Conservation (phyloP, 2,113 vertebrate genomes). For the Aramus guarauna region DNA sequence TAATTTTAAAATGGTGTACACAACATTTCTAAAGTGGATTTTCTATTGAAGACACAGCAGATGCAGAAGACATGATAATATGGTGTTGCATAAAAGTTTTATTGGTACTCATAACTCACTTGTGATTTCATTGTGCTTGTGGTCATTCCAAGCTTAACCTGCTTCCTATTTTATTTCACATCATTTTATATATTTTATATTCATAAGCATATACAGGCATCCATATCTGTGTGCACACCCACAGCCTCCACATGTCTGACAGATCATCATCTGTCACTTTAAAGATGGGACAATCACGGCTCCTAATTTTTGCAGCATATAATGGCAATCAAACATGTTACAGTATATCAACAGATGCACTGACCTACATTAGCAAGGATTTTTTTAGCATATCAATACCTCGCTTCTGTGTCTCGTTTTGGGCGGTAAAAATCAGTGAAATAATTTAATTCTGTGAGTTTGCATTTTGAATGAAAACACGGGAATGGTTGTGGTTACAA, state of each 20-base stretch:
- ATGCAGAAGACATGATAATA: conserved; percentile 44
- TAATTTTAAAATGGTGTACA: conserved; percentile 21
- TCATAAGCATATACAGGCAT: neutral
- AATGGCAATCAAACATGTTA: neutral
- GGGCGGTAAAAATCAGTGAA: neutral
- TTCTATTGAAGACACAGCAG: conserved; percentile 25
- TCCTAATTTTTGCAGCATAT: neutral
- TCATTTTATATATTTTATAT: neutral
- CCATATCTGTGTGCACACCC: neutral
- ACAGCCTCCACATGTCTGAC: neutral
- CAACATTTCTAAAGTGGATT: conserved; percentile 41
- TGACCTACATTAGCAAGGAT: neutral
- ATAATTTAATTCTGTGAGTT: neutral
- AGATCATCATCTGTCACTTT: neutral
- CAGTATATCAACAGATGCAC: neutral
- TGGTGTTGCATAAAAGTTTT: conserved; percentile 55
- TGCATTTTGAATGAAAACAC: neutral
- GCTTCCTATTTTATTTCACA: conserved; percentile 18
- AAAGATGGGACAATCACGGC: neutral
- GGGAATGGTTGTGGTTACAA: neutral
- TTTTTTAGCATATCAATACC: neutral
- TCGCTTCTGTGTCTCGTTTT: neutral
- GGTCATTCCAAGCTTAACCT: conserved; percentile 52
- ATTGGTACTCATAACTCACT: conserved; percentile 49
- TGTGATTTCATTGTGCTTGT: conserved; percentile 50